Evolutionary conservation across 2,797 vertebrate species (phyloP), one percentile per base, ranked within the genome.

Genomic region (Loris lydekkerianus): DNA sequence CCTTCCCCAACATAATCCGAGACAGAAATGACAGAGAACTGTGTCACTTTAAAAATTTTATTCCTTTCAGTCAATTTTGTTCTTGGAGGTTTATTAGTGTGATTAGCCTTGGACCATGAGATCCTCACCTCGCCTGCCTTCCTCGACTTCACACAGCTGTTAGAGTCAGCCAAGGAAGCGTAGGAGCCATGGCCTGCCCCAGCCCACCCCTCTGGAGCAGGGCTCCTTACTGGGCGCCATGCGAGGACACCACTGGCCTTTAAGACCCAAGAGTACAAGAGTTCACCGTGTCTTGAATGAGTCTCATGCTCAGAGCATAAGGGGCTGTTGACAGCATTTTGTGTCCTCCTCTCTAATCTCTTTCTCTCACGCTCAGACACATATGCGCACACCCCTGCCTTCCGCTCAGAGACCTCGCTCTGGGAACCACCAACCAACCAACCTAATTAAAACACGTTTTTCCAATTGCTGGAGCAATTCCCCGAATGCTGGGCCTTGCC

Each of bases 361-460:
- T 69, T 25, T 82, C 37, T 65, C 18, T 40, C 29, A 40, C 23
- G 7, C 31, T 81, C 53, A 73, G 37, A 43, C 6, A 63, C 78
- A 76, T 14, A 27, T 46, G 3, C 34, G 17, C 13, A 5, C 29
- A 10, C 27, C 2, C 83, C 21, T 69, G 11, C 75, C 31, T 96
- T 93, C 89, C 7, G 77, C 96, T 97, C 94, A 89, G 89, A 98
- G 96, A 86, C 97, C 84, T 96, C 97, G 96, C 97, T 98, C 96
- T 97, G 96, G 97, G 98, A 98, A 97, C 89, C 97, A 98, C 97
- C 97, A 97, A 97, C 95, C 96, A 98, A 96, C 96, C 95, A 97
- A 96, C 92, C 97, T 98, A 98, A 98, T 98, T 98, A 98, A 98
- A 98, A 97, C 95, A 97, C 88, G 61, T 97, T 93, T 98, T 98